Evolutionary conservation across 2,113 vertebrate genomes (phyloP), one percentile per base, ranked within the genome.

Genomic region (Eulemur macaco): DNA sequence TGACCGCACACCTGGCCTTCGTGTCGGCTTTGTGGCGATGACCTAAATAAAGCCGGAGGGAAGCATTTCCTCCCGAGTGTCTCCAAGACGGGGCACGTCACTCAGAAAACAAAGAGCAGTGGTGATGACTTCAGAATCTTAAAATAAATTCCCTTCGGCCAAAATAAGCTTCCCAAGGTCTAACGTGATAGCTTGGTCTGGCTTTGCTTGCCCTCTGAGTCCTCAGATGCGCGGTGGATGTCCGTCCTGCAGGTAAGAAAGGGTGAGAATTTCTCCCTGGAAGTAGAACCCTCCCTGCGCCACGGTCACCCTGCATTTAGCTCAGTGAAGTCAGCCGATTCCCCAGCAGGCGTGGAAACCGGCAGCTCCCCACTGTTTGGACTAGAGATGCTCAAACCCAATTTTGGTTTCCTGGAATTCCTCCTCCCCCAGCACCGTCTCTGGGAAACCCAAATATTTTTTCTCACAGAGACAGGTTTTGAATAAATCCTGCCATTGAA

Each of bases 1-100:
- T 82, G 96, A 95, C 87, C 91, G 78, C 93, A 86, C 45, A 23
- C 78, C 87, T 91, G 83, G 83, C 83, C 73, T n/a, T 14, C 6
- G 1, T 31, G 34, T 29, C 37, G 8, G 73, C 66, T 12, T 18
- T 76, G 77, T 1, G 60, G 34, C 74, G 52, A 82, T 74, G 89
- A 74, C 92, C 81, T 34, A 66, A 54, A 31, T 34, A 69, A 50
- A n/a, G 6, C 42, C 17, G 80, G 76, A 56, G 45, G 1, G 37
- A 80, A 58, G 45, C 10, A 17, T 42, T 64, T 89, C 54, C 69
- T 88, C 25, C 69, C 1, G 0, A 64, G 29, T 0, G 11, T 29
- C 50, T 69, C 39, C 77, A 45, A 54, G 80, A 84, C 83, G 15
- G 77, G 87, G 54, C 58, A 18, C 64, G 6, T 42, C 25, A 29